Evolutionary conservation across 37 sponge, comb jelly and placozoan species (phyloP).

Genomic region (Hexactinellida sp.): DNA sequence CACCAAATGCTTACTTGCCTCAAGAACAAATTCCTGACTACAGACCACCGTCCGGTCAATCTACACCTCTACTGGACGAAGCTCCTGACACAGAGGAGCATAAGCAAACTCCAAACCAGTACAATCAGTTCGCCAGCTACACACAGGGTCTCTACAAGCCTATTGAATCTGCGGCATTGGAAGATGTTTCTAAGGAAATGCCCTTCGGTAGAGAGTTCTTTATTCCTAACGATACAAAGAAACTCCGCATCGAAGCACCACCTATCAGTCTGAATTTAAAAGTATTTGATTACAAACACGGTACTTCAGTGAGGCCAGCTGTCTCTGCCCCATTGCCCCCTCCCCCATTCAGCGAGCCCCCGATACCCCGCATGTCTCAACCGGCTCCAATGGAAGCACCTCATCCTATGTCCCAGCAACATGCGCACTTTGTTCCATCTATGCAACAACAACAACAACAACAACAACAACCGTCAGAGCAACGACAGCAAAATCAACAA

Average conservation of each 20-base stretch:
- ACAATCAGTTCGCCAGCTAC: slow-evolving; percentile 2
- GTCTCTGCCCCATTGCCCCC: background rate
- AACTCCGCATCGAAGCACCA: background rate
- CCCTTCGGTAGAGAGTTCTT: background rate
- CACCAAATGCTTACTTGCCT: background rate
- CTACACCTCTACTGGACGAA: background rate
- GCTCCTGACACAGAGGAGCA: background rate
- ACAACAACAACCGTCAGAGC: background rate
- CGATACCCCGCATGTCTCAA: background rate
- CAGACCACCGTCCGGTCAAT: background rate
- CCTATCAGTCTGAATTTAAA: background rate
- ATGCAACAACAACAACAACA: background rate
- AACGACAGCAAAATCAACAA: no score
- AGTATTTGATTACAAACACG: slow-evolving; percentile 8
- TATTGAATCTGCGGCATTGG: background rate
- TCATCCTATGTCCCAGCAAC: background rate
- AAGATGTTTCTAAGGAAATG: background rate
- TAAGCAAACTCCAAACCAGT: background rate
- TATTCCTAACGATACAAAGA: background rate
- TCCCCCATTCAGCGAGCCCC: background rate
- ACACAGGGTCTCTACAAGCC: background rate
- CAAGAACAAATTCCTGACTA: background rate
- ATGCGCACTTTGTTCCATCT: background rate
- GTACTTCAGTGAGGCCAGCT: background rate
- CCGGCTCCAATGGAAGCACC: background rate